These are phyloP conservation scores for Dicentrarchus labrax DNA, from an alignment of 2,113 vertebrate species.

Conservation along the genomic window DNA sequence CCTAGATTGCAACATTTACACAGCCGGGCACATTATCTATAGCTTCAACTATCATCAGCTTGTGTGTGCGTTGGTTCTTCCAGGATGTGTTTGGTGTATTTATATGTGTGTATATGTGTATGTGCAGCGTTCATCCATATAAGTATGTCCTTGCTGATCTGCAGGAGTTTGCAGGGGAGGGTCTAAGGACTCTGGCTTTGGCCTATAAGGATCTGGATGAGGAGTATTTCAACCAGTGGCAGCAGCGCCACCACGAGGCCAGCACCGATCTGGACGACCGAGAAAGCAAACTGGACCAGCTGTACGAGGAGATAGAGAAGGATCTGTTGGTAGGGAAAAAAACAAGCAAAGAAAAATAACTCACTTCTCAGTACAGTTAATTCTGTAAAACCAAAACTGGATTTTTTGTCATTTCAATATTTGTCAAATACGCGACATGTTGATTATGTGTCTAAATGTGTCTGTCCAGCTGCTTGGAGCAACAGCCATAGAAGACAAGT, in stretches of 20 bases:
- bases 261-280: slow-evolving; percentile 87
- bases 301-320: slow-evolving; percentile 94
- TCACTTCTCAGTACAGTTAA: not conserved
- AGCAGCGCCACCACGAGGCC: slow-evolving; percentile 88
- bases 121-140: slow-evolving; percentile 1
- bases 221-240: slow-evolving; percentile 88
- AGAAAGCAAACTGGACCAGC: slow-evolving; percentile 85
- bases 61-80: not conserved
- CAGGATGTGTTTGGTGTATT: not conserved
- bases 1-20: not conserved
- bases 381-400: rapidly evolving
- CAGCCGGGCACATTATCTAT: slow-evolving; percentile 24
- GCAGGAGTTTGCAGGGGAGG: slow-evolving; percentile 95
- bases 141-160: slow-evolving; percentile 19
- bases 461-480: slow-evolving; percentile 89
- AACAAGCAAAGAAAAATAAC: not conserved
- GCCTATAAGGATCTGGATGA: slow-evolving; percentile 92
- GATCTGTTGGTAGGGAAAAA: slow-evolving; percentile 88
- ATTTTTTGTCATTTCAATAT: too few species aligned
- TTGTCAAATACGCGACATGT: not conserved
- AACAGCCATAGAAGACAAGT: slow-evolving; percentile 96
- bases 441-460: not conserved
- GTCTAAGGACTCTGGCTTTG: slow-evolving; percentile 91
- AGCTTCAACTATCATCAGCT: not conserved
- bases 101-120: not conserved